phyloP scores from a whole-genome alignment of 1,140 invertebrate species.

The Drosophila nannoptera region DNA sequence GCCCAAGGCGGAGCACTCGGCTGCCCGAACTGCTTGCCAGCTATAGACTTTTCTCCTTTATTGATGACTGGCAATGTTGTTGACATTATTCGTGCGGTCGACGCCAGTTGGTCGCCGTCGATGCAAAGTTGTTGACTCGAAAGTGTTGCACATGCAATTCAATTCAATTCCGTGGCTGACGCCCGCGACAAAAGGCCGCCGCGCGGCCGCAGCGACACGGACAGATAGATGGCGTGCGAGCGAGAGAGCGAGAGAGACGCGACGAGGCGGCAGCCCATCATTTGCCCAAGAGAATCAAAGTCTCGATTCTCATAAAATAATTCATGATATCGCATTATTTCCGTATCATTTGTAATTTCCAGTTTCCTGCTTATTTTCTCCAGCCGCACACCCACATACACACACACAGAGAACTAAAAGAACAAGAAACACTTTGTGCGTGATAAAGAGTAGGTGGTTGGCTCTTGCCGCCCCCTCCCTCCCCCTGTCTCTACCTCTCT shows the following conservation, averaged over 20 bases:
- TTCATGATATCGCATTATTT: slow-evolving; percentile 78
- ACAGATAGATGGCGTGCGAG: not conserved
- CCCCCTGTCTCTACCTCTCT: too few species aligned
- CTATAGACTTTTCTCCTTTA: slow-evolving; percentile 60
- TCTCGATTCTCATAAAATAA: slow-evolving; percentile 76
- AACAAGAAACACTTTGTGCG: not conserved
- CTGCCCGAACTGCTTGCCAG: slow-evolving; percentile 27
- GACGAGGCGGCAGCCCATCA: slow-evolving; percentile 37
- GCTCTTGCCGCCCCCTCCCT: too few species aligned
- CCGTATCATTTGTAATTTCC: slow-evolving; percentile 77
- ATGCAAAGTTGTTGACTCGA: slow-evolving; percentile 70
- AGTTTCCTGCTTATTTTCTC: slow-evolving; percentile 76
- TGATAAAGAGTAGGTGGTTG: too few species aligned
- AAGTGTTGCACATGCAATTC: slow-evolving; percentile 47
- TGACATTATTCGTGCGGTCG: slow-evolving; percentile 72
- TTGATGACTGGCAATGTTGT: slow-evolving; percentile 71
- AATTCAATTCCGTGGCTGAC: slow-evolving; percentile 30
- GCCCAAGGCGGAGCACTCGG: not conserved
- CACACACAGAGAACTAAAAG: not conserved
- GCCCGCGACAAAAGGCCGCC: slow-evolving; percentile 17
- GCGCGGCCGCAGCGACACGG: not conserved
- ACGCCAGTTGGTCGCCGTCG: slow-evolving; percentile 65
- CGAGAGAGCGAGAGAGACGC: not conserved
- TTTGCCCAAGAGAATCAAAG: slow-evolving; percentile 72
- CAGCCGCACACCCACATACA: slow-evolving; percentile 28